Conservation (phyloP, 2,888 invertebrate genomes). For the Leptura quadrifasciata region DNA sequence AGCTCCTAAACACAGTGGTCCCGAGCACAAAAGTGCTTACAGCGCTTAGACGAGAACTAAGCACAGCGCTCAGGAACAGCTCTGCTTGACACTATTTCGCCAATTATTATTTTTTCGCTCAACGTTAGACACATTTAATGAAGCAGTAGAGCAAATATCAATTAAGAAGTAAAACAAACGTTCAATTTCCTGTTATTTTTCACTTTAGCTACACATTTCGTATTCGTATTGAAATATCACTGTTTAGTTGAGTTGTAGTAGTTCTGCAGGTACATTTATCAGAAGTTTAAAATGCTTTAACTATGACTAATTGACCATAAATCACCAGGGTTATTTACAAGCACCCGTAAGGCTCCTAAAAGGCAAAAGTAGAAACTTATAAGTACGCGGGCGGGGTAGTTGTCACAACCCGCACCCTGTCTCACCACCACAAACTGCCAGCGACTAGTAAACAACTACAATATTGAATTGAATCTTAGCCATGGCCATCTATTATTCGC, state of each 20-base stretch:
- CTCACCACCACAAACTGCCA: slow-evolving; percentile 63
- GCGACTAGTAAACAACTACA: slow-evolving; percentile 53
- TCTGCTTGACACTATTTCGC: no score
- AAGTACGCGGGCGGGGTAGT: slow-evolving; percentile 57
- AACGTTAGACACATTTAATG: no score
- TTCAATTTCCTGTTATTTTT: no score
- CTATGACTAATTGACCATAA: slow-evolving; percentile 45
- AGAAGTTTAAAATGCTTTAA: neutral
- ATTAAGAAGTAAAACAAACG: no score
- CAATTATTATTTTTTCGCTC: no score
- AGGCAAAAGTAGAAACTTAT: slow-evolving; percentile 16
- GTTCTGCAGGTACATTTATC: neutral
- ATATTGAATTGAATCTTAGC: slow-evolving; percentile 39
- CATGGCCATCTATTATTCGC: slow-evolving; percentile 50
- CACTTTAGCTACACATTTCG: no score
- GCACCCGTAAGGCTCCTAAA: slow-evolving; percentile 48
- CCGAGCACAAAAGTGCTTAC: no score
- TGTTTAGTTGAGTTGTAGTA: neutral
- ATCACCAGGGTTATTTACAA: slow-evolving; percentile 39
- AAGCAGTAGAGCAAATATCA: no score
- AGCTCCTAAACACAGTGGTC: no score
- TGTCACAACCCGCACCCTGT: slow-evolving; percentile 64
- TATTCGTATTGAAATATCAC: no score
- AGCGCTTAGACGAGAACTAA: no score
- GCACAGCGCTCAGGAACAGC: no score